A percentile compares a stretch with the other conserved stretches of the same genome.
Conservation (phyloP, 2,113 vertebrate species). For the Eptesicus fuscus region DNA sequence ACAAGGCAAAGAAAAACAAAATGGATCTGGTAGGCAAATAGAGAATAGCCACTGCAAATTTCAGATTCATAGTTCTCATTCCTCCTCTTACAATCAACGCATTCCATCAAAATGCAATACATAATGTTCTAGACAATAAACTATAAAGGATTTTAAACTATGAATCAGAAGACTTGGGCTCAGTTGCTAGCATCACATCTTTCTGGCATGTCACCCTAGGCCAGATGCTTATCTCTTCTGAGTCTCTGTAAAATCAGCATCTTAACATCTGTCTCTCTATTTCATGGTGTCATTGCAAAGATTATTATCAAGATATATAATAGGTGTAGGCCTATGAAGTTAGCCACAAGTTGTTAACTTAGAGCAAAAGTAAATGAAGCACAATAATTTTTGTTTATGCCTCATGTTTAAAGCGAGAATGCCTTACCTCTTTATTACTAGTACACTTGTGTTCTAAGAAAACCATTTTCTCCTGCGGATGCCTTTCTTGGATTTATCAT, state of each 20-base stretch:
- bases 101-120: not conserved
- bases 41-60: not conserved
- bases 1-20: not conserved
- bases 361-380: slow-evolving; percentile 27
- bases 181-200: not conserved
- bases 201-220: not conserved
- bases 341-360: not conserved
- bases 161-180: not conserved
- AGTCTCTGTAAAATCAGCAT: not conserved
- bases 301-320: not conserved
- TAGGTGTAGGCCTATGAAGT: not conserved
- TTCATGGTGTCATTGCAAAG: not conserved
- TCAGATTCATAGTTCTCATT: not conserved
- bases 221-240: not conserved
- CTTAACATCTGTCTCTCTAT: not conserved
- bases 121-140: not conserved
- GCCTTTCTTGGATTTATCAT: not conserved
- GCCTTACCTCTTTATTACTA: not conserved
- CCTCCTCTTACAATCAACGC: not conserved
- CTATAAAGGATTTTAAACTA: not conserved
- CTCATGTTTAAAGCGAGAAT: not conserved
- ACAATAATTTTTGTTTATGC: not conserved
- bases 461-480: not conserved
- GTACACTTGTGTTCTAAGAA: not conserved
- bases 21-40: not conserved